Evolutionary conservation across 2,888 invertebrate genomes (phyloP), one percentile per base, ranked within the genome.

Genomic region (Erebia palarica): DNA sequence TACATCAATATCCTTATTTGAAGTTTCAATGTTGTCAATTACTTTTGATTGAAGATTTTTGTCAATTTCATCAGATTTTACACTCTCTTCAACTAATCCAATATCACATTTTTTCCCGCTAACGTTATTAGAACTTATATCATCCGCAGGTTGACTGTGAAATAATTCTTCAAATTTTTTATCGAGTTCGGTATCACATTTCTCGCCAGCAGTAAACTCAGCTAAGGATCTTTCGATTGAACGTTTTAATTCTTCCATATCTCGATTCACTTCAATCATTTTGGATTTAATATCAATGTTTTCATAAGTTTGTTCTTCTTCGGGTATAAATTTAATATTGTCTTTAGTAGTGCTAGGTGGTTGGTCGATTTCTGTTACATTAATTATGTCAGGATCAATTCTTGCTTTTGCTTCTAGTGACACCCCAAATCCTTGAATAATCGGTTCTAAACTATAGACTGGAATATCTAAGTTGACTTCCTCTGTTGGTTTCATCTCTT

Each of bases 141-240:
- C 58, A 42, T 9, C 42, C 3, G 1, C 11, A 3, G 57, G 44
- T 53, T 72, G 70, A 49, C 47, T 70, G 72, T 73, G 69, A 69
- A 72, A 70, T 61, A 73, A 58, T 51, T 76, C 72, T 65, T 73
- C 72, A 69, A 73, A 79, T 68, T 82, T 74, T 68, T 82, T 83
- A 71, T 87, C 86, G 47, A 79, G 60, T 64, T 80, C 79, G n/a
- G 80, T 76, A 75, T 91, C 89, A 67, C 75, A 80, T 76, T 86
- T 87, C 77, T 92, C 90, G 59, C 90, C 82, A 14, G 85, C 80
- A 7, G 88, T 87, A 1, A 92, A 79, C 76, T 89, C 93, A 47
- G 91, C 92, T 73, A 93, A 80, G 21, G 93, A 92, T 73, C 84
- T 86, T 80, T 93, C 93, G 70, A 93, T 90, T 0, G 92, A 92